A percentile compares a stretch with the other conserved stretches of the same genome.
Evolutionary conservation across 1,140 invertebrate genomes (phyloP).

Genomic region (Pectinophora gossypiella): DNA sequence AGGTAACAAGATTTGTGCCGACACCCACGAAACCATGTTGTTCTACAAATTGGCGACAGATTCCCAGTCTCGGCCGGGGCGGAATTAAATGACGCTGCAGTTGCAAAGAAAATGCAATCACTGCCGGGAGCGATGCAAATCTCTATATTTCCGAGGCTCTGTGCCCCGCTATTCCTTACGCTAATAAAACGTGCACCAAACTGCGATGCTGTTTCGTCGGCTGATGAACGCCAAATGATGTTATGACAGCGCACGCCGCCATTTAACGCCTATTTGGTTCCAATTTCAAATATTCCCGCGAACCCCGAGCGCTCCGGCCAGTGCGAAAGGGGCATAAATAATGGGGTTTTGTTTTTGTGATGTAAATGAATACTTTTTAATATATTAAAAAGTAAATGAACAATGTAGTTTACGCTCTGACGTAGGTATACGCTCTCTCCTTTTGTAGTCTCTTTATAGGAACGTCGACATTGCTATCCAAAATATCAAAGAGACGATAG

Average conservation of each 20-base stretch:
- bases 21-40: neutral
- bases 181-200: conserved; percentile 73
- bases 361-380: conserved; percentile 17
- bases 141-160: conserved; percentile 65
- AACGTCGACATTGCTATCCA: too few relatives aligned
- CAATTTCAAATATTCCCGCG: conserved; percentile 70
- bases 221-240: conserved; percentile 73
- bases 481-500: too few relatives aligned
- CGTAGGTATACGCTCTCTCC: too few relatives aligned
- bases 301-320: conserved; percentile 61
- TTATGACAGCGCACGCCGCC: conserved; percentile 72
- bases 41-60: conserved; percentile 15
- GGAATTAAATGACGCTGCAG: conserved; percentile 69
- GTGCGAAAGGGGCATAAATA: conserved; percentile 54
- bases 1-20: neutral
- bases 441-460: too few relatives aligned
- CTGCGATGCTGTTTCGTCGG: conserved; percentile 66
- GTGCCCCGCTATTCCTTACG: conserved; percentile 72
- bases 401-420: too few relatives aligned
- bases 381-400: neutral
- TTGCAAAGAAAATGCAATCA: conserved; percentile 73
- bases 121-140: conserved; percentile 64
- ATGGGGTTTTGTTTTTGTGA: conserved; percentile 55
- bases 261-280: conserved; percentile 76
- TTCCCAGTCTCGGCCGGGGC: conserved; percentile 10